Evolutionary conservation across 2,113 vertebrate species (phyloP).

Genomic region (Gallinago paraguaiae): DNA sequence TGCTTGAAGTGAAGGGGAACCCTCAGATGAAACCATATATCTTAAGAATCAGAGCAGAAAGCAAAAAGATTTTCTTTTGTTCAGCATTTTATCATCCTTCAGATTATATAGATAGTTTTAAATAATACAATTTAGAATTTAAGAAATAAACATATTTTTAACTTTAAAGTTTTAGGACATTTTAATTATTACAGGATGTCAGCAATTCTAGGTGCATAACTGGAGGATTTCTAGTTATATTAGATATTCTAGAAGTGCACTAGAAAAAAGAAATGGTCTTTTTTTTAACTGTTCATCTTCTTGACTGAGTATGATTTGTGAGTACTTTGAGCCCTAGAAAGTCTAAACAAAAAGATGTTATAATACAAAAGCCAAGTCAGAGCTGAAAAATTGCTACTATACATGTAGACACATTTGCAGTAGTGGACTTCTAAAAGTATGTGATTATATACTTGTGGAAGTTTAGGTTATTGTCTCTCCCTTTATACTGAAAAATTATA

Average conservation of each 20-base stretch:
- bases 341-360: not conserved
- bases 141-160: not conserved
- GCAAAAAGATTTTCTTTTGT: not conserved
- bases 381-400: not conserved
- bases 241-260: not conserved
- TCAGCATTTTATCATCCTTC: accelerated
- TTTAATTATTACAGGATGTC: not conserved
- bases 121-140: not conserved
- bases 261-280: too few species aligned
- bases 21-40: not conserved
- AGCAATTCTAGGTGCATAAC: not conserved
- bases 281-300: not conserved
- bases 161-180: not conserved
- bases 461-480: not conserved
- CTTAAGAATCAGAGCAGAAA: not conserved
- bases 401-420: not conserved
- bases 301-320: not conserved
- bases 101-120: not conserved
- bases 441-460: too few species aligned
- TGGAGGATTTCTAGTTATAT: not conserved
- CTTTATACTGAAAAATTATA: not conserved
- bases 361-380: accelerated
- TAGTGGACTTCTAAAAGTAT: not conserved
- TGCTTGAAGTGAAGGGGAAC: not conserved
- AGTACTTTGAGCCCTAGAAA: not conserved